Evolutionary conservation across 1,140 invertebrate species (phyloP).

Genomic region (Globodera ellingtonae): DNA sequence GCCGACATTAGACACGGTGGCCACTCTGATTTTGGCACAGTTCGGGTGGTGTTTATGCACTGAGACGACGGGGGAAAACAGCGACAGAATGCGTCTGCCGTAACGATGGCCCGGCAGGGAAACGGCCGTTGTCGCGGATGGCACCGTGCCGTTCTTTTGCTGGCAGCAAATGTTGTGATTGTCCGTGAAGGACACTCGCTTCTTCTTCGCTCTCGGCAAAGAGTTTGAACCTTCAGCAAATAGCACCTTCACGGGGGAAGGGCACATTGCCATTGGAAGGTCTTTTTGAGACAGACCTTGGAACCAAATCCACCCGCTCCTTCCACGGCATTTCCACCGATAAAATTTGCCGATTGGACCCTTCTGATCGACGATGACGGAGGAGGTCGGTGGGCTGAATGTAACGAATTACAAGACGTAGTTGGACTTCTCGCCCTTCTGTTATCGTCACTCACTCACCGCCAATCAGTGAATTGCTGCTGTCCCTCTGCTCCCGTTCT

Average conservation of each 20-base stretch:
- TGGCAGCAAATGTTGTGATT: conserved; percentile 23
- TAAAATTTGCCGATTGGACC: neutral
- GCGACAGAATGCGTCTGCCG: conserved; percentile 7
- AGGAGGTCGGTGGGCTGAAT: neutral
- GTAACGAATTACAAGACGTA: neutral
- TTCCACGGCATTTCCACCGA: neutral
- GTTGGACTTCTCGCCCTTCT: no score
- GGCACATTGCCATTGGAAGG: neutral
- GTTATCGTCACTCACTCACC: neutral
- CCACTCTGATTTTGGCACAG: conserved; percentile 11
- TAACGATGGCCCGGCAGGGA: conserved; percentile 18
- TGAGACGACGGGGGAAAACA: neutral
- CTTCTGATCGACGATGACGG: neutral
- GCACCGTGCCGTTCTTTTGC: neutral
- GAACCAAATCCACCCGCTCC: neutral
- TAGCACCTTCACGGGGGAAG: neutral
- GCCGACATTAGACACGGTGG: neutral
- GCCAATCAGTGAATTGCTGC: neutral
- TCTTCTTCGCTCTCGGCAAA: conserved; percentile 22
- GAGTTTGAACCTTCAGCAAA: neutral
- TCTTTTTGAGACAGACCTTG: neutral
- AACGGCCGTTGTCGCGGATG: conserved; percentile 31
- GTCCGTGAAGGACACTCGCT: conserved; percentile 49
- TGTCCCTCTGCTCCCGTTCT: neutral
- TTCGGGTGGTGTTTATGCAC: conserved; percentile 27